phyloP scores from a whole-genome alignment of 92 coral and sea anemone genomes.

The Muricea muricata region DNA sequence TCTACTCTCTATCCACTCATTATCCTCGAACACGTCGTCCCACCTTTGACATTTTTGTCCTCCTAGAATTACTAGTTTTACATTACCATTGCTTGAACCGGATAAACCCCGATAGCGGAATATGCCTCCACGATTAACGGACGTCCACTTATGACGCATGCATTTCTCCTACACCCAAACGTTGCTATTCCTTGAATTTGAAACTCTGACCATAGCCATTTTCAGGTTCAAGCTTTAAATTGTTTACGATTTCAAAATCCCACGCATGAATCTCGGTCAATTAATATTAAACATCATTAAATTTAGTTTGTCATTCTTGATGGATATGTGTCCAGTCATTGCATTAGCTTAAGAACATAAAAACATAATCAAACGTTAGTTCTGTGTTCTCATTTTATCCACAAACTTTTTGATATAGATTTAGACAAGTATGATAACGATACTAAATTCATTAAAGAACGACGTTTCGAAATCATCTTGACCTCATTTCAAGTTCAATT shows the following conservation, averaged over 20 bases:
- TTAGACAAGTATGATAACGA: too few relatives aligned
- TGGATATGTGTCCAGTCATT: too few relatives aligned
- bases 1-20: constrained; percentile 15
- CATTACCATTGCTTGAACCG: background rate
- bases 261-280: background rate
- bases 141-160: background rate
- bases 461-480: too few relatives aligned
- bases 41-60: constrained; percentile 42
- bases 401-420: too few relatives aligned
- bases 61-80: constrained; percentile 20
- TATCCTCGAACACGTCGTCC: background rate
- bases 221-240: background rate
- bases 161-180: background rate
- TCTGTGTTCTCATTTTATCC: too few relatives aligned
- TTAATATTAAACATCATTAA: background rate
- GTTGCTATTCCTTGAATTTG: background rate
- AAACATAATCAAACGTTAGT: too few relatives aligned
- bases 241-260: background rate
- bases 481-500: too few relatives aligned
- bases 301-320: background rate
- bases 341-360: too few relatives aligned
- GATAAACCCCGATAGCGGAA: background rate
- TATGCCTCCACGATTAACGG: background rate
- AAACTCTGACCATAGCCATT: background rate
- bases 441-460: too few relatives aligned